Percentiles rank a stretch among this genome's conserved stretches.
These are phyloP conservation scores for Trypoxylon attenuatum DNA, from an alignment of 2,888 invertebrate genomes.

Conservation along the genomic window DNA sequence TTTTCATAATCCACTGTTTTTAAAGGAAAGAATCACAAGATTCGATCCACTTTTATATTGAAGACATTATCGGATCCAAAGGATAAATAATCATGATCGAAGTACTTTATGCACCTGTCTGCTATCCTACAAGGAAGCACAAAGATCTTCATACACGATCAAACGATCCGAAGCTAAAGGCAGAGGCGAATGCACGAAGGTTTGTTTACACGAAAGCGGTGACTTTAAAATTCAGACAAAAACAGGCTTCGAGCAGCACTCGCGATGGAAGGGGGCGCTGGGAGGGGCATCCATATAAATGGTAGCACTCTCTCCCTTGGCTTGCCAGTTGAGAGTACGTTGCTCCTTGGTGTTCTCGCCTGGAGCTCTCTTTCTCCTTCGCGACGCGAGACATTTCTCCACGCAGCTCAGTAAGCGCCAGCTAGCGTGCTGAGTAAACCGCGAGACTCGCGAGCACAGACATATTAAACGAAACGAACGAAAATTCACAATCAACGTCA, in stretches of 20 bases:
- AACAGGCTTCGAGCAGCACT: slow-evolving; percentile 11
- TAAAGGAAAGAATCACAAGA: too few relatives aligned
- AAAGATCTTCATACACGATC: too few relatives aligned
- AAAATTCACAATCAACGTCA: background rate
- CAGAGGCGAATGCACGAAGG: background rate
- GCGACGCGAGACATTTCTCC: background rate
- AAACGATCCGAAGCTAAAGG: too few relatives aligned
- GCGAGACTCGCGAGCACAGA: background rate
- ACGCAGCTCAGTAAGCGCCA: background rate
- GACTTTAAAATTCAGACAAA: slow-evolving; percentile 21
- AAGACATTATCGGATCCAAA: too few relatives aligned
- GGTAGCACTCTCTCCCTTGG: slow-evolving; percentile 35
- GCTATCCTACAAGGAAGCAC: too few relatives aligned
- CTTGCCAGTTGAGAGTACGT: slow-evolving; percentile 34
- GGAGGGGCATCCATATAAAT: slow-evolving; percentile 46
- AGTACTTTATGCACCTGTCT: too few relatives aligned
- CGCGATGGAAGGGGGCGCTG: slow-evolving; percentile 14
- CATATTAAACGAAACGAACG: background rate
- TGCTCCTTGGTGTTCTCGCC: slow-evolving; percentile 24
- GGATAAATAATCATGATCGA: too few relatives aligned
- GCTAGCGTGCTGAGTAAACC: background rate
- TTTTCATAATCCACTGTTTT: too few relatives aligned
- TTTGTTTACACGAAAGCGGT: slow-evolving; percentile 3
- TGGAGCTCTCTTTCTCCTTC: background rate
- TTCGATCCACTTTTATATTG: too few relatives aligned